Base-by-base conservation (phyloP, 2,888 invertebrate species). In the Caenorhabditis drosophilae region DNA sequence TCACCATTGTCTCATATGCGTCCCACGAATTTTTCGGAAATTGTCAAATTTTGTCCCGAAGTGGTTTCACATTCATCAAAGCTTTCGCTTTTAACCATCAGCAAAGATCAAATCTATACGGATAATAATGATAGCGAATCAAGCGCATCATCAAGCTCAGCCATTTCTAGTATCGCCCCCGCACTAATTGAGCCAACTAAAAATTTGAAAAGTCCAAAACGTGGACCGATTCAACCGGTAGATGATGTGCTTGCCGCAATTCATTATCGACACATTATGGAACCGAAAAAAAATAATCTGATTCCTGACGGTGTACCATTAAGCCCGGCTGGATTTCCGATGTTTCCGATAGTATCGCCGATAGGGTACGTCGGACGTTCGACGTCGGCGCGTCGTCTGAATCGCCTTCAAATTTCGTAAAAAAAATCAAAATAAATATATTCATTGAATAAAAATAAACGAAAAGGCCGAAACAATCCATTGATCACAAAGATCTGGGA, bases 291-390 rank as follows among this genome's bases (percentile, higher is more conserved):
- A n/a, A n/a, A n/a, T n/a, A n/a, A n/a, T n/a, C 4, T 4, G 11
- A 6, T 40, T 3, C n/a, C 18, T 12, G 11, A 12, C 12, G 18
- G 12, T 41, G 20, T 41, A 4, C 12, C 18, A 22, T 22, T 41
- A 22, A 41, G 41, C 23, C 41, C 41, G 12, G 18, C 41, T 7
- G 41, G 41, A 41, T 41, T 12, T 22, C 41, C 41, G n/a, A n/a
- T n/a, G n/a, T n/a, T n/a, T n/a, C n/a, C n/a, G n/a, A n/a, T n/a
- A n/a, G n/a, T n/a, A n/a, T n/a, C n/a, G n/a, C n/a, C n/a, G n/a
- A n/a, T n/a, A n/a, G n/a, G n/a, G n/a, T n/a, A n/a, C n/a, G n/a
- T n/a, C n/a, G n/a, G n/a, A n/a, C n/a, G n/a, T n/a, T n/a, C n/a
- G n/a, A n/a, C n/a, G n/a, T n/a, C n/a, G n/a, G n/a, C n/a, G n/a